Evolutionary conservation across 2,888 invertebrate genomes (phyloP), one percentile per base, ranked within the genome.

Genomic region (Idaea straminata): DNA sequence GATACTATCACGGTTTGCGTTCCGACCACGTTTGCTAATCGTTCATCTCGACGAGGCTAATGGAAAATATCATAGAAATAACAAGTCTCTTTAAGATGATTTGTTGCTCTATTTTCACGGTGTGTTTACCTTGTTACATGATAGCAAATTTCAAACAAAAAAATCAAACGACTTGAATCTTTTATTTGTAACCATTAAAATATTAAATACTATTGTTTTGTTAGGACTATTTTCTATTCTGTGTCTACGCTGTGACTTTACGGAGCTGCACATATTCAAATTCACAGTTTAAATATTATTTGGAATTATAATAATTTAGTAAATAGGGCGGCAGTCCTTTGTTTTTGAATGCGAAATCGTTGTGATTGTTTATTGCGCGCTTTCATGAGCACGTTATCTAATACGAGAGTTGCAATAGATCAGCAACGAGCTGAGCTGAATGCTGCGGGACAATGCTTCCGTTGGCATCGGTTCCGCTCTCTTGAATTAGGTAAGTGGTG

Each of bases 401-500:
- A 91, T 84, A 86, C 77, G 80, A 77, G 83, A 82, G 83, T 79
- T 80, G 89, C 89, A 87, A 86, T 86, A 80, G 87, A 82, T 82
- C 83, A 79, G 78, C 77, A 3, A 47, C 47, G 7, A 47, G 77
- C 76, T 75, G 72, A 73, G 75, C 75, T 78, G 80, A 81, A 78
- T 81, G 81, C 83, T 79, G 81, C 77, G 74, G 80, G 83, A 86
- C 88, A 86, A 87, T 84, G 87, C 88, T 89, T 86, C 89, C 85
- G 87, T 78, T 81, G 83, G 78, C 85, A 82, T 84, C 82, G 83
- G 92, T 92, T 92, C 89, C 92, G 92, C 92, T 92, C 90, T 91
- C 91, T 82, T 87, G 87, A 89, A 87, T 89, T 87, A 81, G 88
- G 87, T 91, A 91, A 92, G 86, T 91, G 86, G 89, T 88, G 88